Conservation (phyloP, 2,113 vertebrate genomes). For the Conger conger region DNA sequence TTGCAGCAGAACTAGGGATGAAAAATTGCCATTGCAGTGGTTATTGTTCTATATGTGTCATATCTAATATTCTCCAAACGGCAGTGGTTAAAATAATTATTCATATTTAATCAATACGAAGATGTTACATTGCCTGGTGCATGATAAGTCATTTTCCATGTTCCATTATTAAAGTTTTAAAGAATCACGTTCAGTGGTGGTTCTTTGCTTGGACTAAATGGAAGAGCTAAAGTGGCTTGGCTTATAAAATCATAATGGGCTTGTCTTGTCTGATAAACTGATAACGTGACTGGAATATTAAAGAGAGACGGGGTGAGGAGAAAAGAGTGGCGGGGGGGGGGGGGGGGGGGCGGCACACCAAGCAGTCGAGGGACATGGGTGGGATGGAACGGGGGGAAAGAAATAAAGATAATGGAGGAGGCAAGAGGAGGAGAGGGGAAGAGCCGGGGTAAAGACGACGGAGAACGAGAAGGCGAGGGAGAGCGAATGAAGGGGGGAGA, state of each 20-base stretch:
- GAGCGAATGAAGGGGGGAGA: slow-evolving; percentile 23
- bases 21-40: slow-evolving; percentile 57
- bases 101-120: slow-evolving; percentile 74
- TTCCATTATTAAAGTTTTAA: slow-evolving; percentile 79
- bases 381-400: background rate
- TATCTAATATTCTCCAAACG: slow-evolving; percentile 68
- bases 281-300: slow-evolving; percentile 57
- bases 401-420: background rate
- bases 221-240: slow-evolving; percentile 72
- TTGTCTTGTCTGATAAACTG: slow-evolving; percentile 74
- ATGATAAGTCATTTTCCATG: slow-evolving; percentile 77
- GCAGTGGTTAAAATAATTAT: slow-evolving; percentile 70
- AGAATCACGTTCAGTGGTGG: slow-evolving; percentile 55
- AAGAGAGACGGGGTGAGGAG: slow-evolving; percentile 22
- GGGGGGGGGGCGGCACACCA: background rate
- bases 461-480: background rate
- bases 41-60: slow-evolving; percentile 74
- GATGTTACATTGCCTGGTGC: slow-evolving; percentile 60
- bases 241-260: slow-evolving; percentile 78
- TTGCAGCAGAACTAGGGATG: slow-evolving; percentile 40
- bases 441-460: background rate
- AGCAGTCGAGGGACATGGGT: slow-evolving; percentile 1
- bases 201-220: slow-evolving; percentile 66
- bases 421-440: background rate
- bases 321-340: slow-evolving; percentile 8